These are phyloP conservation scores for Hypomesus transpacificus DNA, from an alignment of 2,113 vertebrate species.

Conservation along the genomic window DNA sequence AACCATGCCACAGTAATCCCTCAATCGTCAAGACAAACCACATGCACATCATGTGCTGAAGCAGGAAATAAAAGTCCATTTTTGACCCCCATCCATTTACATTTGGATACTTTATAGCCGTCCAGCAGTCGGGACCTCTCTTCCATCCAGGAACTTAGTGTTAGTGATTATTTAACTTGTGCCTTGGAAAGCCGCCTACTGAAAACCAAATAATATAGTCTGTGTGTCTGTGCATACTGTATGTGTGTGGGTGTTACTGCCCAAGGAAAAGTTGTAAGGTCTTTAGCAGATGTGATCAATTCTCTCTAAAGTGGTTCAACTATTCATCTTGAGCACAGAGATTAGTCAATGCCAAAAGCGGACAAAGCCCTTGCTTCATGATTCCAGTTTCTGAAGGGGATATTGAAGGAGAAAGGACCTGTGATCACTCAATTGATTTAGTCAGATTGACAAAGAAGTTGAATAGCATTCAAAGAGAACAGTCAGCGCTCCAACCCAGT, in stretches of 20 bases:
- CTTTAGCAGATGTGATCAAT: conserved; percentile 5
- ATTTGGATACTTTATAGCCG: background rate
- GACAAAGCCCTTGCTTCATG: too few species aligned
- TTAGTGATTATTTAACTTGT: background rate
- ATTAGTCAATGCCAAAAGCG: background rate
- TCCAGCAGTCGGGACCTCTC: background rate
- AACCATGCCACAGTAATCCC: conserved; percentile 6
- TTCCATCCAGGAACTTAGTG: background rate
- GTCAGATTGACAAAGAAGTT: too few species aligned
- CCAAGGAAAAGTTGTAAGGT: background rate
- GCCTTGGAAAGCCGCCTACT: background rate
- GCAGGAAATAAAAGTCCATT: background rate
- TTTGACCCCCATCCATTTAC: background rate
- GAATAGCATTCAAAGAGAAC: too few species aligned
- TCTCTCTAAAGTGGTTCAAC: background rate
- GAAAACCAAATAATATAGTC: background rate
- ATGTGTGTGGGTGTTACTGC: background rate
- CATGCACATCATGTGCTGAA: background rate
- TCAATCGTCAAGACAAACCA: conserved; percentile 1
- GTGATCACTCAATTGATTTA: too few species aligned
- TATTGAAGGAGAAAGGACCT: too few species aligned
- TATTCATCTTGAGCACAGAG: background rate
- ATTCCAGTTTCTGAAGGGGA: too few species aligned
- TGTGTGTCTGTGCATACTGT: background rate
- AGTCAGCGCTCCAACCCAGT: too few species aligned